Evolutionary conservation across 2,888 invertebrate genomes (phyloP).

Genomic region (Clepsis dumicolana): DNA sequence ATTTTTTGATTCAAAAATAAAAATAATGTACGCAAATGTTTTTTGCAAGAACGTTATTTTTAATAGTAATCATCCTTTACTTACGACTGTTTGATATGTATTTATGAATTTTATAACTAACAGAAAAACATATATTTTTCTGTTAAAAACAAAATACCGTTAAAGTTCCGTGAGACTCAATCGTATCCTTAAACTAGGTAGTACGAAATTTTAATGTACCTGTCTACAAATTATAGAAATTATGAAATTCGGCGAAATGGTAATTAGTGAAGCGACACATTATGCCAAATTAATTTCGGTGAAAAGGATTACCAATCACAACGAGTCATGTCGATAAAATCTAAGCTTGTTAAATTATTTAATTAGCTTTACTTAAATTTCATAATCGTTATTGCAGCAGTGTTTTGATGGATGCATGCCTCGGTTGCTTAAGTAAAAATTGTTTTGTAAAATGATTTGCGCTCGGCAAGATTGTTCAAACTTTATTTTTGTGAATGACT

Average conservation of each 20-base stretch:
- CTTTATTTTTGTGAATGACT: neutral
- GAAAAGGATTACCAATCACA: neutral
- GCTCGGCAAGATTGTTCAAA: neutral
- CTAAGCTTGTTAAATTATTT: neutral
- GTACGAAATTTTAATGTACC: too few relatives aligned
- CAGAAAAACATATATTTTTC: too few relatives aligned
- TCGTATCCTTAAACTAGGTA: too few relatives aligned
- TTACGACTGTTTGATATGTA: too few relatives aligned
- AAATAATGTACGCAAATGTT: too few relatives aligned
- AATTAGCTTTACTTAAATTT: neutral
- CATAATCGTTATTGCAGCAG: neutral
- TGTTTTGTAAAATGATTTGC: neutral
- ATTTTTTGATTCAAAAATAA: too few relatives aligned
- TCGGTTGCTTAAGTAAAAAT: neutral
- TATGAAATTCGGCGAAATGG: neutral
- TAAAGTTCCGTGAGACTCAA: too few relatives aligned
- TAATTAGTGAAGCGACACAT: neutral
- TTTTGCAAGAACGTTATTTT: too few relatives aligned
- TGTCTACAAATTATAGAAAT: too few relatives aligned
- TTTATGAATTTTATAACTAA: too few relatives aligned
- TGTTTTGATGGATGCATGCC: neutral
- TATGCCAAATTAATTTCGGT: neutral
- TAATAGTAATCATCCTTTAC: too few relatives aligned
- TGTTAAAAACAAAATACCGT: too few relatives aligned
- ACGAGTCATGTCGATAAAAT: neutral